These are phyloP conservation scores for Melitaea athalia DNA, from an alignment of 2,888 invertebrate genomes.

Conservation along the genomic window DNA sequence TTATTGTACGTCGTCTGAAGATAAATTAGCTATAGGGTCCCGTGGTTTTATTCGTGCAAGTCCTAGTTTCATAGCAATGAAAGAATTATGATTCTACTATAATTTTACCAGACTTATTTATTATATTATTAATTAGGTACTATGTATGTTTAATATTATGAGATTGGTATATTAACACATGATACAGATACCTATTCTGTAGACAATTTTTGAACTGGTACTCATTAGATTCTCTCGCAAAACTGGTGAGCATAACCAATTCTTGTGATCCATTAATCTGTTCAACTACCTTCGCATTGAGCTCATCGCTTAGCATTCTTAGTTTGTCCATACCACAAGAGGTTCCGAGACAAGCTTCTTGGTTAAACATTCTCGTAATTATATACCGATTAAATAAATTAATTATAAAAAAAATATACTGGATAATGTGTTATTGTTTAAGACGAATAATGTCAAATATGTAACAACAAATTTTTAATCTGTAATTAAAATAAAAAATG, in stretches of 20 bases:
- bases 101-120: not conserved
- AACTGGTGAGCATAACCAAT: conserved; percentile 64
- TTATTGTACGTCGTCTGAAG: too few relatives aligned
- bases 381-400: not conserved
- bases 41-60: too few relatives aligned
- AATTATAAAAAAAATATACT: not conserved
- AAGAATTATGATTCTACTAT: too few relatives aligned
- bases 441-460: too few relatives aligned
- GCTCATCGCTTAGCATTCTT: conserved; percentile 51
- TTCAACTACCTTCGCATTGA: conserved; percentile 63
- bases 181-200: conserved; percentile 55
- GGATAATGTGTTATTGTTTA: not conserved
- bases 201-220: conserved; percentile 60
- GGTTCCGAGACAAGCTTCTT: conserved; percentile 53
- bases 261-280: conserved; percentile 66
- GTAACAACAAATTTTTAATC: not conserved
- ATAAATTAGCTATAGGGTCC: too few relatives aligned
- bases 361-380: conserved; percentile 48
- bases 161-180: too few relatives aligned
- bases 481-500: too few relatives aligned
- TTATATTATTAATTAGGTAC: too few relatives aligned
- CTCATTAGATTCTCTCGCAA: conserved; percentile 66
- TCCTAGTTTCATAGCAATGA: too few relatives aligned
- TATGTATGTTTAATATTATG: too few relatives aligned
- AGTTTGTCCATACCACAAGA: conserved; percentile 46